Percentiles rank a stretch among this genome's conserved stretches.
Conservation (phyloP, 2,888 invertebrate genomes). For the Fragum sueziense region DNA sequence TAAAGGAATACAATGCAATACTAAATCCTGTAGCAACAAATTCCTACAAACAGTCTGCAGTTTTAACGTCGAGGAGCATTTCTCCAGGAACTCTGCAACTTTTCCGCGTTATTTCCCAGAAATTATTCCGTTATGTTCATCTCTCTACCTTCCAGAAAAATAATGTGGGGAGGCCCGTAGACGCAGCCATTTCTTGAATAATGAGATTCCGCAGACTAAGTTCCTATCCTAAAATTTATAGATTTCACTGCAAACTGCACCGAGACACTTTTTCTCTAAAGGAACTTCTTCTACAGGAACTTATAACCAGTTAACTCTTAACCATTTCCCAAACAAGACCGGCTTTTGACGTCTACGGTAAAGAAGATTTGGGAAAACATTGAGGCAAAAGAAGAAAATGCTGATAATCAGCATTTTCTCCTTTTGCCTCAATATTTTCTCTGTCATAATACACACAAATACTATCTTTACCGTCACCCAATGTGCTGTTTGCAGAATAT, state of each 20-base stretch:
- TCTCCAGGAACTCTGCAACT: background rate
- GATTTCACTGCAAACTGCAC: conserved; percentile 17
- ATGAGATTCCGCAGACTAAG: background rate
- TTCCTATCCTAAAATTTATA: conserved; percentile 14
- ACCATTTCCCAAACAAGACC: no score
- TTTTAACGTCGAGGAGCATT: background rate
- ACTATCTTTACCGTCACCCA: no score
- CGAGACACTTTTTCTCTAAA: conserved; percentile 2
- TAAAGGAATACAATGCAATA: background rate
- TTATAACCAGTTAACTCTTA: no score
- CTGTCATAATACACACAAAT: no score
- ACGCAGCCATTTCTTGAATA: conserved; percentile 6
- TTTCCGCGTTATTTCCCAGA: background rate
- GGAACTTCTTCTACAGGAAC: no score
- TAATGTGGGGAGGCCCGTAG: background rate
- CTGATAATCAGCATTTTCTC: no score
- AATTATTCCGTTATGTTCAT: background rate
- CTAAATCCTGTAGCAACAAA: background rate
- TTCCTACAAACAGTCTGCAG: background rate
- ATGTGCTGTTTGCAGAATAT: no score
- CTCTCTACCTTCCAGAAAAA: background rate
- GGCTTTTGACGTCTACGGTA: no score
- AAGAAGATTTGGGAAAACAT: no score
- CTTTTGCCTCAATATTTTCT: no score
- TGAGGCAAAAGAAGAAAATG: no score